Evolutionary conservation across 1,140 invertebrate species (phyloP).

Genomic region (Drosophila setifemur): DNA sequence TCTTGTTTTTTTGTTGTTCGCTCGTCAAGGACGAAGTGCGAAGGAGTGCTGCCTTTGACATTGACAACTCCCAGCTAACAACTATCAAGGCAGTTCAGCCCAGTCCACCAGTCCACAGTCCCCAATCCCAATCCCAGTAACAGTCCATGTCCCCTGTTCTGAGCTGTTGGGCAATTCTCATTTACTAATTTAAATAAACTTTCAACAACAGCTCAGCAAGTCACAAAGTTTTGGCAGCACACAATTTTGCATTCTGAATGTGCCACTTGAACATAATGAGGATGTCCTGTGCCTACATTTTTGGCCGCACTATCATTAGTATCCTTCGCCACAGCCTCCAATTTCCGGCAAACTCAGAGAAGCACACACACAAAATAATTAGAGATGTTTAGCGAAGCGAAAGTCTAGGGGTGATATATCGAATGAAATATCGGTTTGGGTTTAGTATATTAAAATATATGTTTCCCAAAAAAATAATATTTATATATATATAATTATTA

Average conservation of each 20-base stretch:
- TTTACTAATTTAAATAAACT: slow-evolving; percentile 79
- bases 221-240: slow-evolving; percentile 35
- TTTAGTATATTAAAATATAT: no score
- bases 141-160: no score
- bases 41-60: slow-evolving; percentile 50
- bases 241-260: slow-evolving; percentile 30
- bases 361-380: background rate
- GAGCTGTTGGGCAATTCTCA: slow-evolving; percentile 59
- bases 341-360: background rate
- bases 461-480: no score
- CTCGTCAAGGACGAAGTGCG: slow-evolving; percentile 20
- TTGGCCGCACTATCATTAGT: slow-evolving; percentile 61
- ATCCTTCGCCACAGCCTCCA: slow-evolving; percentile 2
- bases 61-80: slow-evolving; percentile 68
- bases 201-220: slow-evolving; percentile 44
- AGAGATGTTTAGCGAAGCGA: background rate
- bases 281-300: slow-evolving; percentile 62
- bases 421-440: no score
- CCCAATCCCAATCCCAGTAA: no score
- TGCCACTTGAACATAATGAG: slow-evolving; percentile 63
- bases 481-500: no score
- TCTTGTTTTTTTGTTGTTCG: slow-evolving; percentile 48
- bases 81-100: slow-evolving; percentile 9
- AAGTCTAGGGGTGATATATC: no score
- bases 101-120: no score